These are phyloP conservation scores for Setophaga kirtlandii DNA, from an alignment of 2,113 vertebrate genomes.

Conservation along the genomic window DNA sequence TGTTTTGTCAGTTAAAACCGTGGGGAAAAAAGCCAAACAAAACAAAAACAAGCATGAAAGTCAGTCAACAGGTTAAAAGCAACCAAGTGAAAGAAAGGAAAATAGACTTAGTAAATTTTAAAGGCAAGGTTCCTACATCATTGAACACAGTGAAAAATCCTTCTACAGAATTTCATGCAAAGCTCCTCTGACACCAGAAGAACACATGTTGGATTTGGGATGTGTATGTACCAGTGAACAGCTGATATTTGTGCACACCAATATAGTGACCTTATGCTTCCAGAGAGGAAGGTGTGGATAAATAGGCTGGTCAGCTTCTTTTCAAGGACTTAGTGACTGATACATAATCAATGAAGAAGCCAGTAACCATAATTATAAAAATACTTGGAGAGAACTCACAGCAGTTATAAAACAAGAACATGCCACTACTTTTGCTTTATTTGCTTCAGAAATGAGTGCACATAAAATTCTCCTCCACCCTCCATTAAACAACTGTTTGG, in stretches of 20 bases:
- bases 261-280: not conserved
- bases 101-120: not conserved
- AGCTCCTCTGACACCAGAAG: not conserved
- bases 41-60: not conserved
- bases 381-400: not conserved
- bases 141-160: not conserved
- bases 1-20: not conserved
- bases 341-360: not conserved
- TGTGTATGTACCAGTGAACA: not conserved
- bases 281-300: not conserved
- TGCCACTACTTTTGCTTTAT: not conserved
- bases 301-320: not conserved
- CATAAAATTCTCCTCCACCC: not conserved
- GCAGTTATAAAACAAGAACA: conserved; percentile 10
- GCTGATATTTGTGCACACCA: not conserved
- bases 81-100: not conserved
- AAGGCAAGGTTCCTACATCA: not conserved
- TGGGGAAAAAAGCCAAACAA: not conserved
- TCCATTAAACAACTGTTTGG: conserved; percentile 13
- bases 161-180: not conserved
- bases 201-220: not conserved
- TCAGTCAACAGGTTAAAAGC: not conserved
- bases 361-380: not conserved
- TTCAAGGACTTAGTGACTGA: not conserved
- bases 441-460: conserved; percentile 12